Conservation (phyloP, 1,140 invertebrate genomes). For the Drosophila dunni region DNA sequence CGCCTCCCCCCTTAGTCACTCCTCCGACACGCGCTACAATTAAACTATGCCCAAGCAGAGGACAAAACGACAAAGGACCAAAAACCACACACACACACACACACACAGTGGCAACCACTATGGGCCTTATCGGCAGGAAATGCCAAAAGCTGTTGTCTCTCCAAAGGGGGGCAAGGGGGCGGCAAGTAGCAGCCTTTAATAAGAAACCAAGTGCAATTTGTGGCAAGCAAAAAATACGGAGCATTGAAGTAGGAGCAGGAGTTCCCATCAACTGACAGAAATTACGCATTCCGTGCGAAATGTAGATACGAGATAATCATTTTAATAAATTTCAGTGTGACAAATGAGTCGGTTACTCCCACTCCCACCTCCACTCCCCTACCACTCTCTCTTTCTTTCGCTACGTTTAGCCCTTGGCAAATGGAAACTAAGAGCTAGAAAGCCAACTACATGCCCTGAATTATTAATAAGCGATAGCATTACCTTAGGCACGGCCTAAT, state of each 20-base stretch:
- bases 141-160: constrained; percentile 49
- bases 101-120: constrained; percentile 20
- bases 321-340: constrained; percentile 82
- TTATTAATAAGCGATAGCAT: constrained; percentile 69
- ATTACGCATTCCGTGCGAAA: constrained; percentile 82
- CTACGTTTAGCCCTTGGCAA: constrained; percentile 11
- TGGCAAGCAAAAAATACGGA: constrained; percentile 15
- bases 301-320: constrained; percentile 80
- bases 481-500: constrained; percentile 11
- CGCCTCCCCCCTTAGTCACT: no score
- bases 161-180: not conserved
- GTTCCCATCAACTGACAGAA: constrained; percentile 48
- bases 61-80: constrained; percentile 32
- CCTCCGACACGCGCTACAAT: constrained; percentile 57
- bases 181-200: constrained; percentile 22
- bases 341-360: constrained; percentile 63
- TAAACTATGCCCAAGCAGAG: constrained; percentile 72
- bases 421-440: not conserved
- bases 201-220: constrained; percentile 46
- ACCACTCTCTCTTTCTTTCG: constrained; percentile 6
- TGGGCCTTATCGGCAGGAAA: constrained; percentile 35
- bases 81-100: constrained; percentile 23
- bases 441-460: constrained; percentile 51
- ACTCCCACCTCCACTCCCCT: not conserved
- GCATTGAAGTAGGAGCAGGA: not conserved